Evolutionary conservation across 2,113 vertebrate species (phyloP), one percentile per base, ranked within the genome.

Genomic region (Pandion haliaetus): DNA sequence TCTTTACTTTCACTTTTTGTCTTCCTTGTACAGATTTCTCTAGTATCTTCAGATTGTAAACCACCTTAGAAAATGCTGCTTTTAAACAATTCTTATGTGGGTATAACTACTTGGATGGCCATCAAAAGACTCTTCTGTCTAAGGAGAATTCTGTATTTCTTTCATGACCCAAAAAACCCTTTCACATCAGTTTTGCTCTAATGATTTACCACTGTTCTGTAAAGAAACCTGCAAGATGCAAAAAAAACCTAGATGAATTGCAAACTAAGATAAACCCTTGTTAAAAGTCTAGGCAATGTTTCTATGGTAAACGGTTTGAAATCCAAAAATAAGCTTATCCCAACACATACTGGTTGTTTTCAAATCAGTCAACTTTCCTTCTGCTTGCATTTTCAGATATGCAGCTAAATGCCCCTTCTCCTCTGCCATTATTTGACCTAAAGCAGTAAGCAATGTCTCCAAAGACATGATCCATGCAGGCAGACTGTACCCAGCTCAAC

Each of bases 361-460:
- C 36, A 83, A 66, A 62, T n/a, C 8, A 70, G 73, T 66, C 52
- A 98, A 98, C 95, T 97, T 96, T 98, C 54, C 95, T 98, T 59
- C 76, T 71, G 49, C 57, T 67, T 40, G 40, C 8, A 8, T 82
- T 86, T 76, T 44, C 55, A 63, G 47, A 31, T 91, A n/a, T 12
- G 82, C 50, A 24, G 40, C 23, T 34, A 74, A 55, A 66, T 54
- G 10, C 62, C 55, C 38, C 29, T 82, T 65, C 31, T 98, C 95
- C 28, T 98, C 97, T 57, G 36, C 74, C 23, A 98, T 97, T 86
- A 97, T 92, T 92, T 97, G 98, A 59, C 98, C 98, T 45, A 87
- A 82, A 25, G 95, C 85, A 6, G 98, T 96, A 44, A 98, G 63
- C 18, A 49, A 32, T 26, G 88, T 88, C 95, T 98, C 98, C 5